Percentiles rank a stretch among this genome's conserved stretches.
Conservation (phyloP, 1,140 invertebrate genomes). For the Scylla paramamosain region DNA sequence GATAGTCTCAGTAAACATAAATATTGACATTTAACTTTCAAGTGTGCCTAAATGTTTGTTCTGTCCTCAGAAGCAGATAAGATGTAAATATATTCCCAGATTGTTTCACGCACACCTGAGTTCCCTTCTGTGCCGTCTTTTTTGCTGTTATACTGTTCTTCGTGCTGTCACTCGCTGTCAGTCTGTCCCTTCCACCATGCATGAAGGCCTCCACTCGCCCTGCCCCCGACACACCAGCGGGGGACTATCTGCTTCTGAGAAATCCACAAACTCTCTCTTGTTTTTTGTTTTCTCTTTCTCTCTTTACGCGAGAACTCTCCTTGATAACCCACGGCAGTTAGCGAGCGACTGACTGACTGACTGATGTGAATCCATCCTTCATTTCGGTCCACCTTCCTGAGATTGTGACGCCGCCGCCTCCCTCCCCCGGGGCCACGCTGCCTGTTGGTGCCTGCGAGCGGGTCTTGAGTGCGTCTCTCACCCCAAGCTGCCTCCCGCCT, state of each 20-base stretch:
- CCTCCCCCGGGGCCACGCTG: not conserved
- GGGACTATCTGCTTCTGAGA: conserved; percentile 56
- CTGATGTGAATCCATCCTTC: not conserved
- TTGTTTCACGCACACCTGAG: conserved; percentile 32
- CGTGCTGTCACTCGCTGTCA: conserved; percentile 53
- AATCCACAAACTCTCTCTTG: conserved; percentile 8
- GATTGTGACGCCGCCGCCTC: not conserved
- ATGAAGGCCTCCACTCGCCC: conserved; percentile 44
- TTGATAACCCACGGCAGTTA: conserved; percentile 43
- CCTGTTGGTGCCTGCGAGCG: not conserved
- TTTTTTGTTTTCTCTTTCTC: conserved; percentile 48
- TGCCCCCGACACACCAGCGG: not conserved
- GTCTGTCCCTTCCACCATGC: conserved; percentile 50
- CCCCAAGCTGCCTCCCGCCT: not conserved
- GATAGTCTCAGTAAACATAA: not conserved
- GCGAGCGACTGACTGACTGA: not conserved
- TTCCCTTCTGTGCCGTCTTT: conserved; percentile 45
- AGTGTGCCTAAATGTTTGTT: conserved; percentile 50
- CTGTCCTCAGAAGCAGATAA: conserved; percentile 68
- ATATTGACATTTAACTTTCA: conserved; percentile 17
- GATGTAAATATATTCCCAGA: conserved; percentile 32
- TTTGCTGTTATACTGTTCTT: conserved; percentile 32
- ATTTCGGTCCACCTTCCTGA: not conserved
- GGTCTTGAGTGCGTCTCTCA: not conserved
- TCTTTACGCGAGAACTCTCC: conserved; percentile 44